Base-by-base conservation (phyloP, 2,113 vertebrate genomes). In the Ascaphus truei region DNA sequence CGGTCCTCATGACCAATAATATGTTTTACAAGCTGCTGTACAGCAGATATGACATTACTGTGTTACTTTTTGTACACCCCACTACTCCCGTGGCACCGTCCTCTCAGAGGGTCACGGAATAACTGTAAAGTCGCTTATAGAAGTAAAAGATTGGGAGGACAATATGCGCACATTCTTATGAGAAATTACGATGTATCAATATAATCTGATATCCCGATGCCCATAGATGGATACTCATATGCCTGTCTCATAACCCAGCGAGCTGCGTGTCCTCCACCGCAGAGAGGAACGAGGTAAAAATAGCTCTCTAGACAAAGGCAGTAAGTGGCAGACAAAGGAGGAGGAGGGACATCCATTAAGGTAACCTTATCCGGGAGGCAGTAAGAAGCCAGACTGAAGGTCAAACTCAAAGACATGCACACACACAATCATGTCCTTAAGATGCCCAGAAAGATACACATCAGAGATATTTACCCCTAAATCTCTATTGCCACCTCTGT, bases 381-480 rank as follows among this genome's bases (percentile, higher is more conserved):
- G 39, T 3, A 31, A 66, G 18, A 15, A 36, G 37, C 16, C 36
- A 67, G 33, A 53, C 36, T 34, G 37, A 55, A 53, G 63, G 57
- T 45, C 47, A 60, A 3, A 20, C 20, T 55, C 34, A 53, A 53
- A 33, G 61, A 39, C 50, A 43, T 1, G 37, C 18, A 58, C 30
- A 48, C 23, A 48, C 23, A 66, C 31, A 65, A 52, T 60, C 43
- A 52, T 58, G 57, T 60, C 57, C 67, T 69, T 39, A 62, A 29
- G 30, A 30, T 39, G 37, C 58, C 9, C 23, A 31, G 18, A 47
- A 27, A 51, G 20, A 50, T 37, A 48, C 20, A 58, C 22, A 60
- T 23, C 15, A 48, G 16, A 25, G 15, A 52, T 61, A 18, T 48
- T 60, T 50, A 58, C 25, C 3, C 48, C 23, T 2, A 34, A 22